These are phyloP conservation scores for Corythornis vintsioides DNA, from an alignment of 2,113 vertebrate species.

Conservation along the genomic window DNA sequence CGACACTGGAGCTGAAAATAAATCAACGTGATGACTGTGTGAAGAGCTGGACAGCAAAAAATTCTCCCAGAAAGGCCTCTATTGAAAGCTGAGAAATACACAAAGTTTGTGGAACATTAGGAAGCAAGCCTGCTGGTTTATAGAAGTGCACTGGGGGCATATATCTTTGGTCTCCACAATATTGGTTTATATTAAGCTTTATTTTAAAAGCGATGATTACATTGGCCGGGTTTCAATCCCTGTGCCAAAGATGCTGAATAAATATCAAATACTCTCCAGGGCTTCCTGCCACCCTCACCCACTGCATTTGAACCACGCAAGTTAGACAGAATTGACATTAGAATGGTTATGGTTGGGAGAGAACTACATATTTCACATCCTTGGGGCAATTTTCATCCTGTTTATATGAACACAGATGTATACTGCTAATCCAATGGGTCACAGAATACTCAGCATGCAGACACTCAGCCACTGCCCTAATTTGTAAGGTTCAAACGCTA, in stretches of 20 bases:
- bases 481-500: not conserved
- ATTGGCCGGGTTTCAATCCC: constrained; percentile 17
- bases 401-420: constrained; percentile 16
- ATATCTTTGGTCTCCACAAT: constrained; percentile 13
- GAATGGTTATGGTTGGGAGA: constrained; percentile 20
- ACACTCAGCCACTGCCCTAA: not conserved
- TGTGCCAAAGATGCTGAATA: constrained; percentile 35
- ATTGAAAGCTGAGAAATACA: constrained; percentile 39
- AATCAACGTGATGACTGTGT: not conserved
- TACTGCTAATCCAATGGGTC: not conserved
- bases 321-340: constrained; percentile 47
- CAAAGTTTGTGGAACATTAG: constrained; percentile 9
- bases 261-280: constrained; percentile 43
- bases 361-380: constrained; percentile 7
- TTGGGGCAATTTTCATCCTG: constrained; percentile 19
- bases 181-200: constrained; percentile 47
- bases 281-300: not conserved
- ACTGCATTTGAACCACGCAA: constrained; percentile 26
- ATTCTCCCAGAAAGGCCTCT: constrained; percentile 31
- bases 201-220: constrained; percentile 57
- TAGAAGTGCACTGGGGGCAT: not conserved
- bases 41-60: constrained; percentile 32
- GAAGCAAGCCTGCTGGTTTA: constrained; percentile 44
- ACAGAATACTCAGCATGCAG: not conserved
- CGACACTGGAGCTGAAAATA: constrained; percentile 37